These are phyloP conservation scores for Octodon degus DNA, from an alignment of 2,113 vertebrate genomes.

Conservation along the genomic window DNA sequence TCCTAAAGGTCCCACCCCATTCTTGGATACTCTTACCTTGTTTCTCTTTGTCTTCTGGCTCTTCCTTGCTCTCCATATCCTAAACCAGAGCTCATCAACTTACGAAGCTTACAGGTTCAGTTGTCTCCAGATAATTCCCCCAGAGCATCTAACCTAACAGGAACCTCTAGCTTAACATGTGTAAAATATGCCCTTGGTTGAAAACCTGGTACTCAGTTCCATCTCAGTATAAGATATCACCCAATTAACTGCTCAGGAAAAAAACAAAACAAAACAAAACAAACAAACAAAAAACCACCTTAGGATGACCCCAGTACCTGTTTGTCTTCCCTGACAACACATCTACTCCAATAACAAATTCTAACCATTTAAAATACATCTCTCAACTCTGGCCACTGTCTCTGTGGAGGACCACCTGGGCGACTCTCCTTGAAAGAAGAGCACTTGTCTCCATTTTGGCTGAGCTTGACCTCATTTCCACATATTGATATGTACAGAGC, in stretches of 20 bases:
- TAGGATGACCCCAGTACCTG: background rate
- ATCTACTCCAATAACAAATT: background rate
- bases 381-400: background rate
- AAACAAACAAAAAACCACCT: background rate
- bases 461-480: no score
- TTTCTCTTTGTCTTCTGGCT: conserved; percentile 42
- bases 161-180: background rate
- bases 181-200: background rate
- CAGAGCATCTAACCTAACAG: background rate
- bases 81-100: conserved; percentile 15
- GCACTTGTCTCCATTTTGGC: no score
- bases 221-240: background rate
- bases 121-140: background rate
- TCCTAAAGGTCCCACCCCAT: background rate
- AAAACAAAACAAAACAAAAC: no score
- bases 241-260: background rate
- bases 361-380: background rate
- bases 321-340: background rate
- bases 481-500: no score
- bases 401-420: background rate
- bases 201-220: background rate
- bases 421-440: no score
- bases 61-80: background rate
- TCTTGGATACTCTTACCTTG: background rate
- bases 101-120: background rate